Conservation (phyloP, 53 echinoderm and acorn worm genomes). For the Henricia sp. region DNA sequence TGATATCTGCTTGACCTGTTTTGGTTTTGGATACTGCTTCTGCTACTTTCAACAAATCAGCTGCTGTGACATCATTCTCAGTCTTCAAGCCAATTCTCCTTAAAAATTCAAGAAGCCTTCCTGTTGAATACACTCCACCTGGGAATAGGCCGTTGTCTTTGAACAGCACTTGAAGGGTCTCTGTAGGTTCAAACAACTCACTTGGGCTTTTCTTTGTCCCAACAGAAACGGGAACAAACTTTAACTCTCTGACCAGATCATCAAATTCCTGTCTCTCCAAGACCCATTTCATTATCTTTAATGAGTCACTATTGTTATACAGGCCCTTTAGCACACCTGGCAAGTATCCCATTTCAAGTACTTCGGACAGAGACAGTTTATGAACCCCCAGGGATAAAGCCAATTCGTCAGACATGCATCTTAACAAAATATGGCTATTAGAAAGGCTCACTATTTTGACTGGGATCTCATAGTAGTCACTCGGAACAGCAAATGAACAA, state of each 20-base stretch:
- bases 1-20: background rate
- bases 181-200: slow-evolving; percentile 70
- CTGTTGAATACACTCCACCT: slow-evolving; percentile 8
- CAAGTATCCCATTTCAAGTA: slow-evolving; percentile 4
- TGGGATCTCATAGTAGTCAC: slow-evolving; percentile 17
- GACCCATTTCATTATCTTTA: slow-evolving; percentile 25
- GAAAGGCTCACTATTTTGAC: slow-evolving; percentile 7
- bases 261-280: slow-evolving; percentile 9
- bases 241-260: slow-evolving; percentile 11
- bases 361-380: background rate
- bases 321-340: slow-evolving; percentile 8
- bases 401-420: background rate
- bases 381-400: slow-evolving; percentile 4
- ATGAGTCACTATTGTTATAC: background rate
- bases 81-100: slow-evolving; percentile 44
- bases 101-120: background rate
- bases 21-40: slow-evolving; percentile 5
- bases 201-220: background rate
- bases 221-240: slow-evolving; percentile 52
- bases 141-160: slow-evolving; percentile 67
- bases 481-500: background rate
- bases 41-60: slow-evolving; percentile 31
- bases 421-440: background rate
- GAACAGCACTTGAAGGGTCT: slow-evolving; percentile 49
- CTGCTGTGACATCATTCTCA: slow-evolving; percentile 9